Evolutionary conservation across 2,113 vertebrate genomes (phyloP).

Genomic region (Fregata magnificens): DNA sequence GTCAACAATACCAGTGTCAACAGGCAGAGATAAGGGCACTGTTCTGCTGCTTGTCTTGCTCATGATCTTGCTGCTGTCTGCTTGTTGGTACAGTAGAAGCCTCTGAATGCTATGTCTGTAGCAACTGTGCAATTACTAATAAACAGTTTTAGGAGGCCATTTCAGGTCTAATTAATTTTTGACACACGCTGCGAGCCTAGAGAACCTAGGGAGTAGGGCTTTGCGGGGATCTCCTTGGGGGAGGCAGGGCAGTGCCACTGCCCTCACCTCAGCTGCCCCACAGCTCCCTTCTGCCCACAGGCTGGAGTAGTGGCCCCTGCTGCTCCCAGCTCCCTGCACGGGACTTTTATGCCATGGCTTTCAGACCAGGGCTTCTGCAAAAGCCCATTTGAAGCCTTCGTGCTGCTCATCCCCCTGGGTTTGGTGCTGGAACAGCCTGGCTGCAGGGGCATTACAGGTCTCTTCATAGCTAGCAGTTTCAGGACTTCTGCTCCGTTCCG

Average conservation of each 20-base stretch:
- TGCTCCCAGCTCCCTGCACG: neutral
- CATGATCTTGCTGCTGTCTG: neutral
- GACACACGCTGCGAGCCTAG: neutral
- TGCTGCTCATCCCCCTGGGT: neutral
- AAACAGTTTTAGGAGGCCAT: neutral
- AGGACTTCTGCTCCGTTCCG: neutral
- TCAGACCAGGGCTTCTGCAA: neutral
- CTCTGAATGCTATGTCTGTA: neutral
- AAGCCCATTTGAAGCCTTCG: neutral
- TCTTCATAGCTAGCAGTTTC: neutral
- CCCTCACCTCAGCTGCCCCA: neutral
- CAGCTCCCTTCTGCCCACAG: neutral
- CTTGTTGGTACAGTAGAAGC: neutral
- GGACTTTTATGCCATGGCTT: neutral
- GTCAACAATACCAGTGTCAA: neutral
- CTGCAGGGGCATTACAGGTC: accelerated
- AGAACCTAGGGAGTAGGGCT: neutral
- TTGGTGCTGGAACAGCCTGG: neutral
- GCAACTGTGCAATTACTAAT: neutral
- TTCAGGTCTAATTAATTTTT: neutral
- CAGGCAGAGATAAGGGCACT: neutral
- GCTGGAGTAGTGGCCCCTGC: neutral
- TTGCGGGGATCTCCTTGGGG: neutral
- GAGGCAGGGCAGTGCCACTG: neutral
- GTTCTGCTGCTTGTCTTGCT: neutral